These are phyloP conservation scores for Clarias batrachus DNA, from an alignment of 2,113 vertebrate species.

Conservation along the genomic window DNA sequence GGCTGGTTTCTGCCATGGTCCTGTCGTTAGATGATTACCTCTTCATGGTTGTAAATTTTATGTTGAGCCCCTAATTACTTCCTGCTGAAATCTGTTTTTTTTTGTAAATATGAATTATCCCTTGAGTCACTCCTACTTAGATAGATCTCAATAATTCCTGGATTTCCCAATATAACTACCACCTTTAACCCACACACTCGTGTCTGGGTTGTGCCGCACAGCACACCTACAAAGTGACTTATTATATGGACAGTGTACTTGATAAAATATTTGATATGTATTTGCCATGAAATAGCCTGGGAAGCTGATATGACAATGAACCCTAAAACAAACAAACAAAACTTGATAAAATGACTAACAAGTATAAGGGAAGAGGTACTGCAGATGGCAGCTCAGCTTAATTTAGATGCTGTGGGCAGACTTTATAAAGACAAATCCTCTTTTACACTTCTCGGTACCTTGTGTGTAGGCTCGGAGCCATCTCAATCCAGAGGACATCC, in stretches of 20 bases:
- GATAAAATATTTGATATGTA: neutral
- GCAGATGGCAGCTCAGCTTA: neutral
- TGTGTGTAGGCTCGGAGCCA: conserved; percentile 74
- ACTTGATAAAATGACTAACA: neutral
- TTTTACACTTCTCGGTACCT: neutral
- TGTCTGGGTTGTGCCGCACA: neutral
- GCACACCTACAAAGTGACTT: neutral
- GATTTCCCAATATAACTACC: neutral
- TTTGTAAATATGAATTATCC: neutral
- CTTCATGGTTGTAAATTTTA: neutral
- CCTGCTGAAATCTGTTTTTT: neutral
- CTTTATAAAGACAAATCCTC: neutral
- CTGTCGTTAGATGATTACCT: neutral
- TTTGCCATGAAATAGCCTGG: too few species aligned
- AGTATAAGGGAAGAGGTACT: neutral
- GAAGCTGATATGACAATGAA: too few species aligned
- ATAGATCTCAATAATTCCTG: neutral
- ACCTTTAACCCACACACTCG: too few species aligned
- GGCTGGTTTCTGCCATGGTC: neutral
- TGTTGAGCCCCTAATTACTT: neutral
- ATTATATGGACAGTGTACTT: neutral
- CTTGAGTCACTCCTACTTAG: neutral
- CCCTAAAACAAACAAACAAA: too few species aligned
- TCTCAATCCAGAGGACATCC: conserved; percentile 82
- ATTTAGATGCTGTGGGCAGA: neutral